These are phyloP conservation scores for Psittacus erithacus DNA, from an alignment of 2,113 vertebrate species.

Conservation along the genomic window DNA sequence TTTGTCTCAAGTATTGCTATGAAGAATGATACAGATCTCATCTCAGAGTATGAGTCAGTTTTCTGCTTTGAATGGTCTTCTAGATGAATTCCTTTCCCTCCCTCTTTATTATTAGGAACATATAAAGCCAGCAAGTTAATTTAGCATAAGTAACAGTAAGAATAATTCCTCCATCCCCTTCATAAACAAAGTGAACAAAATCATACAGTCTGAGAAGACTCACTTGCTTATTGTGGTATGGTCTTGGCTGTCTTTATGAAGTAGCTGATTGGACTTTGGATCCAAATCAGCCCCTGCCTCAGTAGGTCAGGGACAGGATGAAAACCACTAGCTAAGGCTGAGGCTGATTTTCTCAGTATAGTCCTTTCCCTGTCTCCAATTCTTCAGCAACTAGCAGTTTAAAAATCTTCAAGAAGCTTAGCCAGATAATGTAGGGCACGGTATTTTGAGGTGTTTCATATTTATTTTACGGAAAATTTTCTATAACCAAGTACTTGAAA, in stretches of 20 bases:
- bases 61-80: background rate
- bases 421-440: background rate
- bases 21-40: background rate
- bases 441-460: background rate
- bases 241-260: background rate
- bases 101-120: background rate
- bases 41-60: background rate
- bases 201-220: background rate
- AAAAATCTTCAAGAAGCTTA: background rate
- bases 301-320: background rate
- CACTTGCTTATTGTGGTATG: background rate
- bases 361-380: background rate
- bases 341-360: background rate
- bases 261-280: background rate
- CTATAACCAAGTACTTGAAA: background rate
- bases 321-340: background rate
- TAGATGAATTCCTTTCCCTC: background rate
- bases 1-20: background rate
- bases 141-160: background rate
- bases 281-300: background rate
- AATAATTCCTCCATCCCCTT: background rate
- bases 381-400: background rate
- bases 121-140: background rate
- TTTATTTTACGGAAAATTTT: background rate
- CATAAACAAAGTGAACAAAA: background rate